phyloP scores from a whole-genome alignment of 1,140 invertebrate genomes.

The Littorina saxatilis region DNA sequence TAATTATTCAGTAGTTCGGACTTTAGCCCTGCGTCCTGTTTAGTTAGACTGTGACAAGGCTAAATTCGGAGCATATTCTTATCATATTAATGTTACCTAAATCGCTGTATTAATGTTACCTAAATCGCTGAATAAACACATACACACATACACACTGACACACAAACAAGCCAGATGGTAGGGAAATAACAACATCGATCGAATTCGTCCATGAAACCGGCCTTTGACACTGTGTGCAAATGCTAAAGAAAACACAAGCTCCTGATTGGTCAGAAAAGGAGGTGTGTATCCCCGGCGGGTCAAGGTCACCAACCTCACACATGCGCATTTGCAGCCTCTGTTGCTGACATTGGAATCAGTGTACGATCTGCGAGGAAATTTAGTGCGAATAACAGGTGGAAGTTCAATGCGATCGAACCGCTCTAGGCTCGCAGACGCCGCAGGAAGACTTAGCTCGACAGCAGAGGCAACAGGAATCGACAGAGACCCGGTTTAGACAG shows the following conservation, averaged over 20 bases:
- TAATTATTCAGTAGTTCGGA: no score
- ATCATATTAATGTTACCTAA: no score
- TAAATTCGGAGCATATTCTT: no score
- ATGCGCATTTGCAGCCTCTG: conserved; percentile 3
- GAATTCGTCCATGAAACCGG: no score
- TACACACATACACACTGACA: no score
- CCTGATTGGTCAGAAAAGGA: conserved; percentile 5
- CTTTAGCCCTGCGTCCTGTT: no score
- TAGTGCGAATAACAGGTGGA: background rate
- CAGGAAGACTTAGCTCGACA: background rate
- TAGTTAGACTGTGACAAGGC: no score
- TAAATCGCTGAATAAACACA: no score
- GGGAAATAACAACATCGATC: no score
- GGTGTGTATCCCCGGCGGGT: background rate
- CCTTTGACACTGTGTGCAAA: no score
- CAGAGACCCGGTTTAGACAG: background rate
- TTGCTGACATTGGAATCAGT: background rate
- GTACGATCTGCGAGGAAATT: background rate
- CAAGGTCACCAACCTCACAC: background rate
- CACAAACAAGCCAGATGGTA: no score
- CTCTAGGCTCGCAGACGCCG: background rate
- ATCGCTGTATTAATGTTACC: no score
- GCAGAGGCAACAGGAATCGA: background rate
- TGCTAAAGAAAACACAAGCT: background rate
- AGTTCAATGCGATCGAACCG: background rate